Base-by-base conservation (phyloP, 2,888 invertebrate species). In the Rapana venosa region DNA sequence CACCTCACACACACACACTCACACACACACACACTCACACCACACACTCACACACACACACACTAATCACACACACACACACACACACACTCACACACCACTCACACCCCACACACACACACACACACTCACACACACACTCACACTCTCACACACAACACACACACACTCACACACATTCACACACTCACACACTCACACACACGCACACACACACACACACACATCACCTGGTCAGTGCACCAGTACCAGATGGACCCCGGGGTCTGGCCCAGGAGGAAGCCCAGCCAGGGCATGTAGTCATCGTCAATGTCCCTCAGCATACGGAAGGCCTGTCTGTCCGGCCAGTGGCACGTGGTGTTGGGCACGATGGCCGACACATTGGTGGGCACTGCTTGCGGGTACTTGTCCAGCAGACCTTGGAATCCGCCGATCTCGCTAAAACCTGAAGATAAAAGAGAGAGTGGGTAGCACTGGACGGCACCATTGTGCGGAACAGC, bases 251-350 rank as follows among this genome's bases (percentile, higher is more conserved):
- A 87, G 89, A 97, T 96, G 26, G 97, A 96, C 6, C 96, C 96
- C 0, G 96, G 96, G 0, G 96, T 96, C 93, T 97, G 97, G 4
- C 97, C 97, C 5, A 97, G 92, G 22, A 97, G 93, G 92, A 97
- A 96, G 2, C 96, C 97, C 5, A 96, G 95, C 97, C 97, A 97
- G 5, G 97, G 97, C 95, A 97, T 96, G 92, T 97, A 96, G 35
- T 95, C 95, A 91, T 96, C 95, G 79, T 94, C 91, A 17, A 95
- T 95, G 87, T 92, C 92, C 74, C 97, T 93, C 58, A 97, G 93
- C 96, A 97, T 96, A 87, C 93, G 93, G 95, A 96, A 97, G 0
- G 97, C 95, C 89, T 96, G 95, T 11, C 93, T 91, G 35, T 95
- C 94, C 2, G 96, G 96, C 83, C 94, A 90, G 89, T 96, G 95